phyloP scores from a whole-genome alignment of 1,140 invertebrate species.

The Anoplophora glabripennis region DNA sequence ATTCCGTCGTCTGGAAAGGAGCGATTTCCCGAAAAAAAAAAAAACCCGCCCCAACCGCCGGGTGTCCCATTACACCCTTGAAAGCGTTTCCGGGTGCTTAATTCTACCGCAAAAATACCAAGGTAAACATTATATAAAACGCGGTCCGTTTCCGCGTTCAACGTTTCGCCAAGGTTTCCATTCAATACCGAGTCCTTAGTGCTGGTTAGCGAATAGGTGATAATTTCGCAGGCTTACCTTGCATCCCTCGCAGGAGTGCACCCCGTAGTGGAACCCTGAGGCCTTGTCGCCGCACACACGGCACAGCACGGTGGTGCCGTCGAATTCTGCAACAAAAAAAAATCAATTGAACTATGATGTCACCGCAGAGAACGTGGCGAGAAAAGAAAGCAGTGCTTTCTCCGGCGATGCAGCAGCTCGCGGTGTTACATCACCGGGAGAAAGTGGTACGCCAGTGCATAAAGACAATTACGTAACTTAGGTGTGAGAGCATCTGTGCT shows the following conservation, averaged over 20 bases:
- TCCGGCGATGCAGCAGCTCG: constrained; percentile 14
- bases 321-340: constrained; percentile 86
- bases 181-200: constrained; percentile 12
- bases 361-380: constrained; percentile 4
- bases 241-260: constrained; percentile 99
- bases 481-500: neutral
- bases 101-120: constrained; percentile 10
- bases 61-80: constrained; percentile 6
- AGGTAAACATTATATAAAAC: constrained; percentile 9
- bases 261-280: constrained; percentile 98
- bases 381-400: constrained; percentile 26
- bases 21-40: neutral
- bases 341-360: constrained; percentile 9
- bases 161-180: constrained; percentile 12
- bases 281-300: constrained; percentile 98
- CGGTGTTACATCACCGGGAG: constrained; percentile 7
- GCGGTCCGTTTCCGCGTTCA: constrained; percentile 5
- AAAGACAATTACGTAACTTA: constrained; percentile 2
- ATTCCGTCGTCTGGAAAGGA: neutral
- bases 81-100: constrained; percentile 8
- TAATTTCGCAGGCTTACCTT: constrained; percentile 76
- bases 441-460: constrained; percentile 21
- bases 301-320: constrained; percentile 95
- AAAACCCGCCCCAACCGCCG: constrained; percentile 5
- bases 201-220: neutral